Conservation (phyloP, 2,888 invertebrate species). For the Cheilosia scutellata region DNA sequence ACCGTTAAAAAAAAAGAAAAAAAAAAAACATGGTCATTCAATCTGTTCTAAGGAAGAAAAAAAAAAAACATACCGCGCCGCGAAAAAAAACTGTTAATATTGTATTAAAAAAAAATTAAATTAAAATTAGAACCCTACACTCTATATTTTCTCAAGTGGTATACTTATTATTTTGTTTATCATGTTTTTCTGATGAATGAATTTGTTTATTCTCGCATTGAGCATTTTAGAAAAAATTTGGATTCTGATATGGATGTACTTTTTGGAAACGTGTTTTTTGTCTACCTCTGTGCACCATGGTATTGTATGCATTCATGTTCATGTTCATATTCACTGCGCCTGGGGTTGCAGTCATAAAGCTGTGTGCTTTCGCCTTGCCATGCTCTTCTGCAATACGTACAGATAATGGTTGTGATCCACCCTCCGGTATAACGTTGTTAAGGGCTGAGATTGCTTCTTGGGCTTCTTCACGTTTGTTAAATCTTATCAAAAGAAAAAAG, state of each 20-base stretch:
- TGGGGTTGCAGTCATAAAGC: slow-evolving; percentile 80
- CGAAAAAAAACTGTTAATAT: slow-evolving; percentile 9
- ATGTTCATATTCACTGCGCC: slow-evolving; percentile 76
- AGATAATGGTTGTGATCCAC: slow-evolving; percentile 92
- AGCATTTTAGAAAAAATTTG: slow-evolving; percentile 76
- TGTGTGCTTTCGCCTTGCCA: slow-evolving; percentile 84
- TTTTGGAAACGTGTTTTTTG: slow-evolving; percentile 84
- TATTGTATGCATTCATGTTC: slow-evolving; percentile 80
- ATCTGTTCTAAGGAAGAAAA: slow-evolving; percentile 14
- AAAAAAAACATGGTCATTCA: neutral
- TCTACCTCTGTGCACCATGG: slow-evolving; percentile 85
- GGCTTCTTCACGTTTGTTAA: slow-evolving; percentile 94
- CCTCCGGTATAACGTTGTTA: slow-evolving; percentile 93
- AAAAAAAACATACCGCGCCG: slow-evolving; percentile 1
- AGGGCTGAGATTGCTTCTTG: slow-evolving; percentile 94
- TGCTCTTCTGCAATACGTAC: slow-evolving; percentile 86
- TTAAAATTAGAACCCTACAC: slow-evolving; percentile 29
- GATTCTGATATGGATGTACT: slow-evolving; percentile 83
- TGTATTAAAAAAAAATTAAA: slow-evolving; percentile 32
- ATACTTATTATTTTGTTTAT: slow-evolving; percentile 19
- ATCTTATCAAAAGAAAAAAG: slow-evolving; percentile 85
- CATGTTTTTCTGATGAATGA: slow-evolving; percentile 33
- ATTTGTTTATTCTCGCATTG: slow-evolving; percentile 27
- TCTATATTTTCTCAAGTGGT: slow-evolving; percentile 25
- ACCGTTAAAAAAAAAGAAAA: slow-evolving; percentile 11